Base-by-base conservation (phyloP, 2,113 vertebrate genomes). In the Galbula dea region DNA sequence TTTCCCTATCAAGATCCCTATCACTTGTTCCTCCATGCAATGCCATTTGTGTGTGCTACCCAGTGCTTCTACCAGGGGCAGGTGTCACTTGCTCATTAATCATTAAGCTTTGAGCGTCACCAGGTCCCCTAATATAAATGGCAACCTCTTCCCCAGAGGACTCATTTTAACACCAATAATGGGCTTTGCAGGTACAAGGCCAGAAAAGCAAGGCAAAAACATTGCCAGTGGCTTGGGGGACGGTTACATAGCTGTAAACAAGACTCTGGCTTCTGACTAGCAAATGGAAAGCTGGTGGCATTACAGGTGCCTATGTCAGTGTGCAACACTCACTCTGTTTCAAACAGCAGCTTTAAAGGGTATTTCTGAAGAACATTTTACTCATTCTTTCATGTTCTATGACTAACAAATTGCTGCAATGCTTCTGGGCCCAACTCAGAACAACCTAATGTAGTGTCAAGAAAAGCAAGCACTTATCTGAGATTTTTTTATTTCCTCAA, bases 161-260 rank as follows among this genome's bases (percentile, higher is more conserved):
- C 34, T 37, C 24, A 20, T 15, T 0, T 1, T 29, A 57, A 76
- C 13, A 62, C 11, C 41, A 49, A 3, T 5, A n/a, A 1, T 8
- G 37, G 45, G 34, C 17, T 82, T 67, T 57, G 48, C 21, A 71
- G 36, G 18, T 43, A 9, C 46, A 61, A 78, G 26, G 46, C 37
- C 18, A 16, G 32, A 43, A 72, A 54, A 68, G 45, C 27, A 63
- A 68, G 19, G 54, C 18, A 62, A 57, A 82, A 67, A 9, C 22
- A 26, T 11, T 45, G 46, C 17, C 15, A 46, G 41, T 1, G 6
- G 17, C 22, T 6, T 21, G 23, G 26, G 12, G 37, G 30, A 76
- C 72, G 13, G 18, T 45, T 37, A 32, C 27, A 80, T 45, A 75
- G 34, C 58, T 91, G 10, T 4, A 11, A 66, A n/a, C 46, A 21